Base-by-base conservation (phyloP, 2,888 invertebrate genomes). In the Perithous albicinctus region DNA sequence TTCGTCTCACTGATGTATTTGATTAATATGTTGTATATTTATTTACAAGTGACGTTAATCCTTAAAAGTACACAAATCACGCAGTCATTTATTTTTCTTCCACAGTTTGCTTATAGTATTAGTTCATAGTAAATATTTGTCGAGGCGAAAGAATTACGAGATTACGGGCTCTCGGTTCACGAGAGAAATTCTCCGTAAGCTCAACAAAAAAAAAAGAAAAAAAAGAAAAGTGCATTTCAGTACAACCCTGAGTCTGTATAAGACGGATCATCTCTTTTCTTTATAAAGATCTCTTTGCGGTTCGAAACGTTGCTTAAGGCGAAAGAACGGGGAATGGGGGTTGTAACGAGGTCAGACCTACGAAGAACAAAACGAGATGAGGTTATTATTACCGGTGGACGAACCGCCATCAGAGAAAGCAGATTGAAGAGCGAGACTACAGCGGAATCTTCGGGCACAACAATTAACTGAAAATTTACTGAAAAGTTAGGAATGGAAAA, bases 381-480 rank as follows among this genome's bases (percentile, higher is more conserved):
- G 56, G 32, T 66, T 56, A 56, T 12, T 51, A n/a, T 64, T 32
- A 32, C n/a, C 41, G 56, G 29, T 41, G 54, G n/a, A 64, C 48
- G 66, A 77, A 59, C 38, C 26, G 15, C 35, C 54, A 20, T 48
- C 41, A 7, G 38, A 15, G 29, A 18, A 38, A 48, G 26, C n/a
- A 61, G 66, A 51, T 59, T 51, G 18, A 73, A 61, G n/a, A n/a
- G 38, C 35, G 61, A 48, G 35, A 73, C 18, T 61, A 29, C 32
- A 48, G 43, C 51, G 15, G 23, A 79, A 79, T n/a, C 32, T 72
- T 26, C n/a, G 32, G 18, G 6, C 38, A 20, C 18, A 69, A 82
- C 78, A 79, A 84, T 72, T 46, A 64, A 77, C 73, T 59, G 51
- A 59, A n/a, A 82, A 70, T 75, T 67, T 41, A 38, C 20, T 18